Conservation (phyloP, 2,113 vertebrate species). For the Genyomyrus donnyi region DNA sequence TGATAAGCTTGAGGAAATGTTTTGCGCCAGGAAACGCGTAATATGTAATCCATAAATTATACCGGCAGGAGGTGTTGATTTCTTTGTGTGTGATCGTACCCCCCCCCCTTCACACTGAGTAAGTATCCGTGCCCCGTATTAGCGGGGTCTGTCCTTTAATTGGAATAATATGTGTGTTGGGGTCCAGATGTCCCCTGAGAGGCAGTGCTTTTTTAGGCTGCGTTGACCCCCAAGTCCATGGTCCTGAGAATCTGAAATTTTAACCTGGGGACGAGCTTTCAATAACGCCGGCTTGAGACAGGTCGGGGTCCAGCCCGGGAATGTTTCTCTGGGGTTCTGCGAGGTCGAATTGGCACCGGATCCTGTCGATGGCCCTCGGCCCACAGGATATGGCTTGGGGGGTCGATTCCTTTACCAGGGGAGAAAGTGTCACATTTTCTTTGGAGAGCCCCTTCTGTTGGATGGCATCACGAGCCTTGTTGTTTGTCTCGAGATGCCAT, state of each 20-base stretch:
- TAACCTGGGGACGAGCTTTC: constrained; percentile 9
- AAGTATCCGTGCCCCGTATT: constrained; percentile 5
- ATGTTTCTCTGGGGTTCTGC: neutral
- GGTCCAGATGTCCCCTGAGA: neutral
- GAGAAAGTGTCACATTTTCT: neutral
- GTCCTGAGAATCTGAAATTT: constrained; percentile 16
- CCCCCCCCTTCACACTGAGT: neutral
- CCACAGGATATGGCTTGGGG: neutral
- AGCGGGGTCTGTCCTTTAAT: constrained; percentile 12
- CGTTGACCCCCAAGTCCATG: neutral
- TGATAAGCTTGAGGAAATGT: constrained; percentile 21
- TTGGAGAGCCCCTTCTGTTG: neutral
- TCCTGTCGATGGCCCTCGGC: neutral
- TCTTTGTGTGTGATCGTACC: neutral
- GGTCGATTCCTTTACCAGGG: neutral
- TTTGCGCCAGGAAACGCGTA: constrained; percentile 22
- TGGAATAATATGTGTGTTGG: constrained; percentile 23
- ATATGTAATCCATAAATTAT: constrained; percentile 28
- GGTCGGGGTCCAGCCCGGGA: neutral
- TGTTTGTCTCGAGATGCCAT: neutral
- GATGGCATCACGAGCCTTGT: neutral
- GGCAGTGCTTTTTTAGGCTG: neutral
- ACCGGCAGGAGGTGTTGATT: constrained; percentile 13
- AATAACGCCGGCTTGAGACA: neutral
- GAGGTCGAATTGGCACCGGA: neutral